Base-by-base conservation (phyloP, 2,113 vertebrate genomes). In the Oxyura jamaicensis region DNA sequence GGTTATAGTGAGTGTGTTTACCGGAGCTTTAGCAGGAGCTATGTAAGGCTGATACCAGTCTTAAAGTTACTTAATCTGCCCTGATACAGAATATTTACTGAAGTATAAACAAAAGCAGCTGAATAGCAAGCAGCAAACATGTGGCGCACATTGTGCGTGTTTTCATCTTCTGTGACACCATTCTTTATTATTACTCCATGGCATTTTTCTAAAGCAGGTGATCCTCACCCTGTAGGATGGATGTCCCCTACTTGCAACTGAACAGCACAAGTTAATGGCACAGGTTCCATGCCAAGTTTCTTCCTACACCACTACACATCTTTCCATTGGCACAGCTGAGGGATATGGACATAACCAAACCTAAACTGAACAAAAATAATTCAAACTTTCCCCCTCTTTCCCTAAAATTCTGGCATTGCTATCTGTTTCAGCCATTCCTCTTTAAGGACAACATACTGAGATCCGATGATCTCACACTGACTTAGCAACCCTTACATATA, bases 201-300 rank as follows among this genome's bases (percentile, higher is more conserved):
- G 94, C 90, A 91, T 93, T 90, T 96, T 82, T 84, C 86, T 58
- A 96, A 75, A 94, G 91, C 69, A 96, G 84, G 95, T 8, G 8
- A 91, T 58, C 20, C 83, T 90, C 35, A 58, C 55, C 46, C 72
- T 69, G 13, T 41, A 59, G 69, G 36, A 60, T 39, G 39, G 17
- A 62, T 59, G 7, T 11, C 13, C 0, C 1, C 23, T 48, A 16
- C 31, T 58, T 63, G 67, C 78, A 97, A 44, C 83, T 42, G 69
- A 86, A 88, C 73, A 72, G 91, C 77, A 74, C 81, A 96, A 90
- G 59, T 82, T 90, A 77, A 46, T 65, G 48, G 6, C 55, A 80
- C 63, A 58, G 67, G 76, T 88, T 95, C 82, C 62, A 83, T 55
- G 93, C 6, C 8, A 86, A 74, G 23, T 31, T 17, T 62, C 29